Conservation (phyloP, 2,113 vertebrate species). For the Pardalotus punctatus region DNA sequence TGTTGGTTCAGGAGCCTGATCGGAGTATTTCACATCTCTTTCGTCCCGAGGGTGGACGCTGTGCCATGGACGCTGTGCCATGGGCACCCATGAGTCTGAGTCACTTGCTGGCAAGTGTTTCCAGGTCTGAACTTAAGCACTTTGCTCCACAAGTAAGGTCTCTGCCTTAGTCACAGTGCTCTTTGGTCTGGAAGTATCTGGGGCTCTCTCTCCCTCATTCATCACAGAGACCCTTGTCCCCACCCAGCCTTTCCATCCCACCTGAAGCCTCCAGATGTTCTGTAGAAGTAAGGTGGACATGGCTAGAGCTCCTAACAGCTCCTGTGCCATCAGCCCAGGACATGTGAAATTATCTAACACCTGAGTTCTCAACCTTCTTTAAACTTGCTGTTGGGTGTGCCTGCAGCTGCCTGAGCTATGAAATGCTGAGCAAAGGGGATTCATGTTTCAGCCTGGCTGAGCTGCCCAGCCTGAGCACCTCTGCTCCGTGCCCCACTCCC, state of each 20-base stretch:
- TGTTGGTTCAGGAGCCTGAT: neutral
- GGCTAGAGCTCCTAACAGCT: neutral
- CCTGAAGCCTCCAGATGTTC: neutral
- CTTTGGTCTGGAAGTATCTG: neutral
- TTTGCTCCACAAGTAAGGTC: neutral
- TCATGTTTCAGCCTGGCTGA: neutral
- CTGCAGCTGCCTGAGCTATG: neutral
- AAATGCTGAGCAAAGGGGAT: neutral
- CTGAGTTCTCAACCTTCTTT: neutral
- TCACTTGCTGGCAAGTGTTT: slow-evolving; percentile 9
- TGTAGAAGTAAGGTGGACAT: neutral
- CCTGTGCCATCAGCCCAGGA: neutral
- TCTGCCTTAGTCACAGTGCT: neutral
- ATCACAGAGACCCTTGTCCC: neutral
- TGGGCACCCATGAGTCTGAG: neutral
- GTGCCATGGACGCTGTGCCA: neutral
- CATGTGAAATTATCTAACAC: neutral
- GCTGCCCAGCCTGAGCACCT: rapidly evolving
- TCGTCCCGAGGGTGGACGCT: neutral
- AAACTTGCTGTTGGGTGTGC: neutral
- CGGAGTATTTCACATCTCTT: neutral
- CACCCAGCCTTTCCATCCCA: neutral
- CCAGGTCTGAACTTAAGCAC: neutral
- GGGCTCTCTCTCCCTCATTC: neutral
- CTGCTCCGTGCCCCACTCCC: neutral